These are phyloP conservation scores for Asobara japonica DNA, from an alignment of 1,140 invertebrate genomes.

Conservation along the genomic window DNA sequence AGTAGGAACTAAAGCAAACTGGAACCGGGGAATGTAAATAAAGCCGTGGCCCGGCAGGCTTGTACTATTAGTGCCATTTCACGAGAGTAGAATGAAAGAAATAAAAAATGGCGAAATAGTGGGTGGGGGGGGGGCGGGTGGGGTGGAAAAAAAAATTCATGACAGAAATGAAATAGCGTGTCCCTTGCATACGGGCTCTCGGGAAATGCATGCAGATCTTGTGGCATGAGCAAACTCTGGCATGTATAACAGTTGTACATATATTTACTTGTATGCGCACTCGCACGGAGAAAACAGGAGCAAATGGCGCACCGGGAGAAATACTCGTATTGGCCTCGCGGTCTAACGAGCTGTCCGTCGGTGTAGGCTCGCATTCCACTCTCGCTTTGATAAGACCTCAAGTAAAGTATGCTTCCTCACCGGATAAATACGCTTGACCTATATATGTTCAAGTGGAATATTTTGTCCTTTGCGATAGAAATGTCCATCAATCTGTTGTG, in stretches of 20 bases:
- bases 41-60: constrained; percentile 37
- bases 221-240: constrained; percentile 13
- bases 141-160: constrained; percentile 44
- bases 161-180: constrained; percentile 53
- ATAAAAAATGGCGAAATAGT: not conserved
- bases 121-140: not conserved
- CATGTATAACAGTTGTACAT: not conserved
- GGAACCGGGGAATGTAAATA: constrained; percentile 47
- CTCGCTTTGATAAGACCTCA: constrained; percentile 41
- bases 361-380: constrained; percentile 32
- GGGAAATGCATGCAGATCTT: constrained; percentile 43
- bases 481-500: not conserved
- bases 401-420: constrained; percentile 20
- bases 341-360: constrained; percentile 48
- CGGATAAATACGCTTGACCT: constrained; percentile 25
- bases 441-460: not conserved
- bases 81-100: constrained; percentile 20
- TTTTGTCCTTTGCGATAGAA: not conserved
- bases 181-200: constrained; percentile 32
- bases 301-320: constrained; percentile 25
- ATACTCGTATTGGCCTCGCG: constrained; percentile 27
- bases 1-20: constrained; percentile 21
- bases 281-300: constrained; percentile 17
- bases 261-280: constrained; percentile 11
- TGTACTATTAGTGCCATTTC: constrained; percentile 55